A percentile compares a stretch with the other conserved stretches of the same genome.
phyloP scores from a whole-genome alignment of 2,797 vertebrate genomes.

The Protosalanx chinensis region DNA sequence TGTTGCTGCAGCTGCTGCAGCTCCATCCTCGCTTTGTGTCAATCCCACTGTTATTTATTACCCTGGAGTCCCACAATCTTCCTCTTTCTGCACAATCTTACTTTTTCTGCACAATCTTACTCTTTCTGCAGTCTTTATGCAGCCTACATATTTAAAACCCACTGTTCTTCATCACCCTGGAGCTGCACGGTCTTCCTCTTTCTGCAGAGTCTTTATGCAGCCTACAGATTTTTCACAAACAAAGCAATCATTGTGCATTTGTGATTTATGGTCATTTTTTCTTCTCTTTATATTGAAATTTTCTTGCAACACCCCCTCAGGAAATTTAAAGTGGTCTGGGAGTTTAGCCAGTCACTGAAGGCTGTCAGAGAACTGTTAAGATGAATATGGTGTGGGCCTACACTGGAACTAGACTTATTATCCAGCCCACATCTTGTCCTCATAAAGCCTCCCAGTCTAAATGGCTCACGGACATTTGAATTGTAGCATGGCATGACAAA shows the following conservation, averaged over 20 bases:
- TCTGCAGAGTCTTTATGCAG: neutral
- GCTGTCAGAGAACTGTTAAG: no score
- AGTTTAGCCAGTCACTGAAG: neutral
- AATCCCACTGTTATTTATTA: neutral
- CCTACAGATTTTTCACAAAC: neutral
- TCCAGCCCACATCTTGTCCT: neutral
- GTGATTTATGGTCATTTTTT: neutral
- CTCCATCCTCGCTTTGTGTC: neutral
- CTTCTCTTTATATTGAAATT: neutral
- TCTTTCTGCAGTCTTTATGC: neutral
- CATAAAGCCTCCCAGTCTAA: neutral
- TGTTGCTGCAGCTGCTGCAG: slow-evolving; percentile 21
- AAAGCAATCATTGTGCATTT: slow-evolving; percentile 2
- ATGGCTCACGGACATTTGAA: slow-evolving; percentile 20
- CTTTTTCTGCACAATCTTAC: no score
- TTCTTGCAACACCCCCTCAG: neutral
- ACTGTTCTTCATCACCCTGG: no score
- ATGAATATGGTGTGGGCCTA: neutral
- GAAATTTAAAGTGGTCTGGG: neutral
- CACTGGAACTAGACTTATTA: neutral
- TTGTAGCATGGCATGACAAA: slow-evolving; percentile 23
- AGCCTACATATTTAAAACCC: neutral
- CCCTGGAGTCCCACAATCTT: neutral
- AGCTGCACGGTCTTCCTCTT: neutral
- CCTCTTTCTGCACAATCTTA: neutral